Evolutionary conservation across 2,797 vertebrate genomes (phyloP).

Genomic region (Champsocephalus esox): DNA sequence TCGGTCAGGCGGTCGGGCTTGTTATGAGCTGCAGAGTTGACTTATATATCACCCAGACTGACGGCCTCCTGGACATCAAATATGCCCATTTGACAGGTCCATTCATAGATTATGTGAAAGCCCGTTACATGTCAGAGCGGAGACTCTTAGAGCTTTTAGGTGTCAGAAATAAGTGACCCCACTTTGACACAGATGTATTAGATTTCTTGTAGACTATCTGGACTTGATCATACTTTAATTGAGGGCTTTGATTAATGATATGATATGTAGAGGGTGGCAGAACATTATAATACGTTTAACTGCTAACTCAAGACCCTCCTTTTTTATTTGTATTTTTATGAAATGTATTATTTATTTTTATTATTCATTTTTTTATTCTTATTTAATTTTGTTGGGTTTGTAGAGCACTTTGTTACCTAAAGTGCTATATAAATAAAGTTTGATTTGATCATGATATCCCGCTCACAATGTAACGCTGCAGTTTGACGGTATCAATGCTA

Average conservation of each 20-base stretch:
- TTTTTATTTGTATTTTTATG: no score
- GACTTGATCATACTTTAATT: conserved; percentile 66
- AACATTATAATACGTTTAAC: no score
- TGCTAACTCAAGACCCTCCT: no score
- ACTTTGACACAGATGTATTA: conserved; percentile 30
- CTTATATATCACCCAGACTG: conserved; percentile 45
- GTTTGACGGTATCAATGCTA: conserved; percentile 14
- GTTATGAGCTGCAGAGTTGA: conserved; percentile 40
- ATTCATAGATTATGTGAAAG: conserved; percentile 40
- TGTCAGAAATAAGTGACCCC: conserved; percentile 50
- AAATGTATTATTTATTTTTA: no score
- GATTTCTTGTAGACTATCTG: conserved; percentile 18
- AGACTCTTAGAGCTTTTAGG: conserved; percentile 33
- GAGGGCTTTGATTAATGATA: conserved; percentile 63
- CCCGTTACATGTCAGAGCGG: conserved; percentile 47
- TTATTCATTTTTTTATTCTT: no score
- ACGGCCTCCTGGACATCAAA: conserved; percentile 39
- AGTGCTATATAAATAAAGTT: no score
- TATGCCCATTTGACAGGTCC: conserved; percentile 44
- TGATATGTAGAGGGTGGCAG: conserved; percentile 18
- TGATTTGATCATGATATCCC: conserved; percentile 34
- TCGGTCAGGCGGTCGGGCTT: conserved; percentile 36
- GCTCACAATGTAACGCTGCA: conserved; percentile 19
- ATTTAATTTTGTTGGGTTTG: no score
- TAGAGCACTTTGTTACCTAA: no score